Percentiles rank a stretch among this genome's conserved stretches.
Conservation (phyloP, 2,797 vertebrate species). For the Dermochelys coriacea region DNA sequence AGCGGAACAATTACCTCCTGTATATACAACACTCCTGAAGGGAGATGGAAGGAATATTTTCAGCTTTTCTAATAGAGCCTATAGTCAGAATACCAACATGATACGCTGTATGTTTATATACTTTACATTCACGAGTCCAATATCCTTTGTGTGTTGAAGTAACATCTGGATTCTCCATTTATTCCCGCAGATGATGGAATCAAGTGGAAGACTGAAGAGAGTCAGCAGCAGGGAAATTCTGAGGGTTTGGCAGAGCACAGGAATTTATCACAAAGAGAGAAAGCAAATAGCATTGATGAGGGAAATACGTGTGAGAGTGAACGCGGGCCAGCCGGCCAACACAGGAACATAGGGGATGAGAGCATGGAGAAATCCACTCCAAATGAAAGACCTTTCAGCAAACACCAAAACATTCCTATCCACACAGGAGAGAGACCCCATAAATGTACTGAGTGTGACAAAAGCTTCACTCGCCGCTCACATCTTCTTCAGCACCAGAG, state of each 20-base stretch:
- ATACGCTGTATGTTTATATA: neutral
- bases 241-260: neutral
- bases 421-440: neutral
- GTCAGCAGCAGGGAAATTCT: neutral
- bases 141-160: neutral
- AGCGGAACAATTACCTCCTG: too few species aligned
- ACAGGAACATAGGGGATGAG: neutral
- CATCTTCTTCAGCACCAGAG: conserved; percentile 60
- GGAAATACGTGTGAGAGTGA: neutral
- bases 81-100: neutral
- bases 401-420: neutral
- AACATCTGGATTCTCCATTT: neutral
- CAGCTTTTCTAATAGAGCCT: neutral
- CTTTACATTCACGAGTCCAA: neutral
- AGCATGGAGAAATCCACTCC: neutral
- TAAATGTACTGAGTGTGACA: conserved; percentile 37
- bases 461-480: conserved; percentile 46
- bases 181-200: neutral
- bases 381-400: neutral
- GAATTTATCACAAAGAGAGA: neutral
- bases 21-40: too few species aligned
- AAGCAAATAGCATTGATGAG: neutral
- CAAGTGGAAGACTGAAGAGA: neutral
- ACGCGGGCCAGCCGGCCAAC: neutral
- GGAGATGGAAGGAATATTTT: too few species aligned